phyloP scores from a whole-genome alignment of 1,140 invertebrate species.

The Nixonia krombeini region DNA sequence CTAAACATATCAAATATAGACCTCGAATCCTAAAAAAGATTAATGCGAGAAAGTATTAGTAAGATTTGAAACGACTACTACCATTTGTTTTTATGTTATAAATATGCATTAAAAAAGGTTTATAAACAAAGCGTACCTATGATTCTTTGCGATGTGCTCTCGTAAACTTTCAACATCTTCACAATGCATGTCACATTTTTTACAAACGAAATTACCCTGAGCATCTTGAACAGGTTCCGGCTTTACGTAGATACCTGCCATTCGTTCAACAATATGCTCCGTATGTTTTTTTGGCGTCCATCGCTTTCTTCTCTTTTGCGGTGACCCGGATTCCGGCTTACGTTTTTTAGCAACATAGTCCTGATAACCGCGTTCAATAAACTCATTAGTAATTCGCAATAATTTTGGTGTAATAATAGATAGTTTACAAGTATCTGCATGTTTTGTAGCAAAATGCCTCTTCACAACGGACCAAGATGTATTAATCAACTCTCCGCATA shows the following conservation, averaged over 20 bases:
- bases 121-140: constrained; percentile 60
- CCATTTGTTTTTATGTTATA: too few species aligned
- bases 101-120: too few species aligned
- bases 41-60: too few species aligned
- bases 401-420: constrained; percentile 38
- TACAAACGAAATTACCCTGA: constrained; percentile 71
- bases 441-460: constrained; percentile 55
- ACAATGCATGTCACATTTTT: constrained; percentile 68
- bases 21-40: constrained; percentile 61
- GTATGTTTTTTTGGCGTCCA: constrained; percentile 52
- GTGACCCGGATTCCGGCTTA: constrained; percentile 32
- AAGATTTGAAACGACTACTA: too few species aligned
- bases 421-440: constrained; percentile 53
- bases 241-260: constrained; percentile 54
- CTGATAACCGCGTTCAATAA: constrained; percentile 50
- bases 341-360: constrained; percentile 50
- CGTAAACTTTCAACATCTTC: constrained; percentile 67
- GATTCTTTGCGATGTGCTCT: constrained; percentile 72
- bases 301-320: constrained; percentile 49
- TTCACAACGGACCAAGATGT: constrained; percentile 52
- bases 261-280: constrained; percentile 28
- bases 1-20: constrained; percentile 76
- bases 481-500: constrained; percentile 60
- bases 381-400: constrained; percentile 45
- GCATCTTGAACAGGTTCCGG: constrained; percentile 54